phyloP scores from a whole-genome alignment of 2,797 vertebrate species.

The Acestrorhynchus altus region DNA sequence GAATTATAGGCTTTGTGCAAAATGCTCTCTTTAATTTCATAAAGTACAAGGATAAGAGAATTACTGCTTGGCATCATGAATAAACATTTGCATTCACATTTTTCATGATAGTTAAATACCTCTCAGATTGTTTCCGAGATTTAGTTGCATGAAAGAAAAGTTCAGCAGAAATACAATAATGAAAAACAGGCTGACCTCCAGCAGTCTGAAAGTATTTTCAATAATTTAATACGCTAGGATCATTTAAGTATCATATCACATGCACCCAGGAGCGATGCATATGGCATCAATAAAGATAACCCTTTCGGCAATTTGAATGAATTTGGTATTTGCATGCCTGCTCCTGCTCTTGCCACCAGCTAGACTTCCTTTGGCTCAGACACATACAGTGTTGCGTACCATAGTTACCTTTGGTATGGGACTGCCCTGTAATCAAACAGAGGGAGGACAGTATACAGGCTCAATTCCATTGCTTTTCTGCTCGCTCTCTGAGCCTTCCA shows the following conservation, averaged over 20 bases:
- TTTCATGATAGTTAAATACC: constrained; percentile 29
- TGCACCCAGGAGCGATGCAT: constrained; percentile 27
- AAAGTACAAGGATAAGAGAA: constrained; percentile 33
- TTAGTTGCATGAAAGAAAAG: neutral
- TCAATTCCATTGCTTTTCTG: constrained; percentile 47
- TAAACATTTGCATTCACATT: constrained; percentile 31
- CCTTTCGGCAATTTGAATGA: constrained; percentile 37
- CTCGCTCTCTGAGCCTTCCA: constrained; percentile 44
- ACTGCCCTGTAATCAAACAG: constrained; percentile 66
- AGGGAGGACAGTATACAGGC: constrained; percentile 30
- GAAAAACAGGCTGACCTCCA: constrained; percentile 15
- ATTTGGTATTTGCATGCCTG: constrained; percentile 50
- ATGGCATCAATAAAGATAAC: constrained; percentile 51
- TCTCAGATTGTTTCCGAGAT: constrained; percentile 29
- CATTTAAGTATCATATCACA: constrained; percentile 44
- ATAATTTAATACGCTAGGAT: constrained; percentile 37
- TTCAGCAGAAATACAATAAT: constrained; percentile 26
- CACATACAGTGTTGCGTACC: constrained; percentile 12
- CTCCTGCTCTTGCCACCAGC: neutral
- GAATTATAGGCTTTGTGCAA: constrained; percentile 23
- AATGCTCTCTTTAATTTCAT: constrained; percentile 20
- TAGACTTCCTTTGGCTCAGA: constrained; percentile 13
- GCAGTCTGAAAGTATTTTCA: constrained; percentile 29
- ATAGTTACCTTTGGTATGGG: constrained; percentile 43
- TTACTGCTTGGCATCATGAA: constrained; percentile 5